Percentiles rank a stretch among this genome's conserved stretches.
Conservation (phyloP, 1,140 invertebrate species). For the Diachasma alloeum region DNA sequence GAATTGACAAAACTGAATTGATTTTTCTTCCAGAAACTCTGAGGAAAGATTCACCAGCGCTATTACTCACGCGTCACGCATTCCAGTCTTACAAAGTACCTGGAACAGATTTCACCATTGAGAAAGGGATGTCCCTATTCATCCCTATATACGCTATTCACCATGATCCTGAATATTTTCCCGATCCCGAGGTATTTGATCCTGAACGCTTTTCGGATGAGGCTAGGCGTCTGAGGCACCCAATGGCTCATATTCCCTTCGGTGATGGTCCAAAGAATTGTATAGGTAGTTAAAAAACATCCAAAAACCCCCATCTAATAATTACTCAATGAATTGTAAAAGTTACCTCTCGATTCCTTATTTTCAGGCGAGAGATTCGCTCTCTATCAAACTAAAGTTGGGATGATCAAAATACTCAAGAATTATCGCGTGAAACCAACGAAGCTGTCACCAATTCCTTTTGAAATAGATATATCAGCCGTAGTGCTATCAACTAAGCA, state of each 20-base stretch:
- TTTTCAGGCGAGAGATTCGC: constrained; percentile 33
- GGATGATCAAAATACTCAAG: constrained; percentile 28
- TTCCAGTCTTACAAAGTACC: constrained; percentile 57
- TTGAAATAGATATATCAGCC: constrained; percentile 18
- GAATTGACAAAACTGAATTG: neutral
- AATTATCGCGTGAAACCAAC: constrained; percentile 25
- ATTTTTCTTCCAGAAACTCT: constrained; percentile 60
- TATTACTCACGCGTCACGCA: constrained; percentile 59
- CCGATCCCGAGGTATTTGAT: constrained; percentile 68
- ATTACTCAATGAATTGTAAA: neutral
- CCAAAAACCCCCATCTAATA: neutral
- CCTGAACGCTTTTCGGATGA: constrained; percentile 60
- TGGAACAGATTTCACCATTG: constrained; percentile 54
- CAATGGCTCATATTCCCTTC: constrained; percentile 44
- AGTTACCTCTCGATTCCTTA: neutral
- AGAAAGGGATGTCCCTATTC: constrained; percentile 55
- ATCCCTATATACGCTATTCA: constrained; percentile 69
- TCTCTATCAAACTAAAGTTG: constrained; percentile 32
- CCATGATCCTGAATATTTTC: constrained; percentile 68
- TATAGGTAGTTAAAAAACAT: constrained; percentile 42
- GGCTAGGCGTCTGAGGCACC: neutral
- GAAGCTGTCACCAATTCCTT: constrained; percentile 30
- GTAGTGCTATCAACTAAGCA: constrained; percentile 20
- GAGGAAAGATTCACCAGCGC: constrained; percentile 66
- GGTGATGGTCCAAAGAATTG: constrained; percentile 68